These are phyloP conservation scores for Scaptomyza reducta DNA, from an alignment of 2,888 invertebrate species.

Conservation along the genomic window DNA sequence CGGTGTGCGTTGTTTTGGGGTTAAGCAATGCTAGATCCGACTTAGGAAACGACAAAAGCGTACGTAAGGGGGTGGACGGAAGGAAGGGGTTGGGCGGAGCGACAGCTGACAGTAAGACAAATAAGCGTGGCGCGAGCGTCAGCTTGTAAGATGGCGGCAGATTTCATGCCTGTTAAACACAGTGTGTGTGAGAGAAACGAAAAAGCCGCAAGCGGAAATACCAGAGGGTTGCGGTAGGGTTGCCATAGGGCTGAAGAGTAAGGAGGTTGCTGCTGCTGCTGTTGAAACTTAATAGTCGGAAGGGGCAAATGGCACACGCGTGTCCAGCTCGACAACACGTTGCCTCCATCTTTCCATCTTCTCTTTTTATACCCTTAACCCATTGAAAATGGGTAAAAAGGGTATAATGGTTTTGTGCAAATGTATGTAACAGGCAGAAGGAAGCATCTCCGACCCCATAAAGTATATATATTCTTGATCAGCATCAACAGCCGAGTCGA, in stretches of 20 bases:
- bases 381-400: too few relatives aligned
- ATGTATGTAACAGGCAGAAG: too few relatives aligned
- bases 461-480: too few relatives aligned
- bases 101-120: slow-evolving; percentile 19
- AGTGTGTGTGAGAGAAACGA: slow-evolving; percentile 4
- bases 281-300: background rate
- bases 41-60: background rate
- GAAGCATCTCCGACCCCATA: too few relatives aligned
- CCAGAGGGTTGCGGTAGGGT: background rate
- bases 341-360: background rate
- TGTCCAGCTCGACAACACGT: slow-evolving; percentile 31
- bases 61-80: background rate
- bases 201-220: background rate
- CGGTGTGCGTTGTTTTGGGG: slow-evolving; percentile 21
- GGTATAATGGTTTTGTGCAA: too few relatives aligned
- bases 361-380: too few relatives aligned
- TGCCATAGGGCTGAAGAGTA: background rate
- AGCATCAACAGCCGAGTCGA: too few relatives aligned
- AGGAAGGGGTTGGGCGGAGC: background rate
- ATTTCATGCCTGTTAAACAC: slow-evolving; percentile 30
- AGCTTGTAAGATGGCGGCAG: slow-evolving; percentile 13
- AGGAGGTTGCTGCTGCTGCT: background rate
- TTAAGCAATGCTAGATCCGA: slow-evolving; percentile 15
- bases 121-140: slow-evolving; percentile 5
- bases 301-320: slow-evolving; percentile 9